A percentile compares a stretch with the other conserved stretches of the same genome.
These are phyloP conservation scores for Syngnathus rostellatus DNA, from an alignment of 2,797 vertebrate genomes.

Conservation along the genomic window DNA sequence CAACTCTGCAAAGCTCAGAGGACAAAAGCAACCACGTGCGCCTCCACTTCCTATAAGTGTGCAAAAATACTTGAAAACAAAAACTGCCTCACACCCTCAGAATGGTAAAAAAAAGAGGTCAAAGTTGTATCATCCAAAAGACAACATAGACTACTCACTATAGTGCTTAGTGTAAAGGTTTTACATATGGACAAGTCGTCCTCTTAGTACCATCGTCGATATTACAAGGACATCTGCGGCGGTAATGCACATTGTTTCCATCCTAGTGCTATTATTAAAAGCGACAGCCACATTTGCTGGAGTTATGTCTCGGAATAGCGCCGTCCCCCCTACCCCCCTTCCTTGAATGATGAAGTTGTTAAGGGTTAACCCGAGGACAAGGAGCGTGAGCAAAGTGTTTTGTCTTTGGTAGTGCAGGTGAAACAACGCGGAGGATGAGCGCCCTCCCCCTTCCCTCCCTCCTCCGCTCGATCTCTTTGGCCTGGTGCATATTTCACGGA, in stretches of 20 bases:
- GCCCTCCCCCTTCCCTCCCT: not conserved
- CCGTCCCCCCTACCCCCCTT: not conserved
- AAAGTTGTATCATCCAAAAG: not conserved
- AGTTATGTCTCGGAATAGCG: constrained; percentile 19
- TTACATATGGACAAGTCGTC: not conserved
- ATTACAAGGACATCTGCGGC: not conserved
- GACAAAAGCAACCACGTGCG: constrained; percentile 52
- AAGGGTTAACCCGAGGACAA: constrained; percentile 44
- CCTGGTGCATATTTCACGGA: constrained; percentile 60
- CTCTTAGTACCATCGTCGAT: not conserved
- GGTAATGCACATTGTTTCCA: constrained; percentile 8
- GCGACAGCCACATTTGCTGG: constrained; percentile 24
- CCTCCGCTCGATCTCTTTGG: not conserved
- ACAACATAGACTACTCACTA: not conserved
- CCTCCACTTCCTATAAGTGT: constrained; percentile 21
- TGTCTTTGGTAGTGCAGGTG: constrained; percentile 26
- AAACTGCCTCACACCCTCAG: not conserved
- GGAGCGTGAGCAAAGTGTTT: constrained; percentile 21
- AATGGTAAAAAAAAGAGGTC: too few species aligned
- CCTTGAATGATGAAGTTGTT: constrained; percentile 33
- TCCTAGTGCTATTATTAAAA: constrained; percentile 20
- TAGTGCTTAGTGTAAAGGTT: not conserved
- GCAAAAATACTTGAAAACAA: not conserved
- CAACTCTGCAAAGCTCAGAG: constrained; percentile 30
- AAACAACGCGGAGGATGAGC: constrained; percentile 8